Conservation (phyloP, 2,113 vertebrate species). For the Cyanocitta stelleri region DNA sequence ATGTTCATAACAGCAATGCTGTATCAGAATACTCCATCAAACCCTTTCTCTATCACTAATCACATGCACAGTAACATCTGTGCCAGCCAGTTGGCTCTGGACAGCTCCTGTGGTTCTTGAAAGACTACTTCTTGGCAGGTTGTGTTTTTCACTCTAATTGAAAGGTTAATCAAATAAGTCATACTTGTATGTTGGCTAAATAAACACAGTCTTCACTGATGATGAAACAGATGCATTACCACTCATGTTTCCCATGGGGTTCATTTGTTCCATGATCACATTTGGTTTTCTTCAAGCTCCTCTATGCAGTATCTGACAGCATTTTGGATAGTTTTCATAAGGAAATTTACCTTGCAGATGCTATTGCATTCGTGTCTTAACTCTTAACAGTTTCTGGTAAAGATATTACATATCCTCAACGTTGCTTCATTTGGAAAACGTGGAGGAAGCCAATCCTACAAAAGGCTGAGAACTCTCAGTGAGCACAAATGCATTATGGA, state of each 20-base stretch:
- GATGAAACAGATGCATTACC: conserved; percentile 46
- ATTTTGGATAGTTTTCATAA: not conserved
- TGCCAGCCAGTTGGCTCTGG: conserved; percentile 53
- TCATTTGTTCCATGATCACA: not conserved
- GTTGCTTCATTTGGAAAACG: accelerated
- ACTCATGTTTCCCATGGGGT: not conserved
- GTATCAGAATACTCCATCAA: not conserved
- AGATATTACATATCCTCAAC: not conserved
- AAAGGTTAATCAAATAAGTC: conserved; percentile 68
- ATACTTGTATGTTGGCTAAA: conserved; percentile 44
- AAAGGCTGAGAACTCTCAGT: not conserved
- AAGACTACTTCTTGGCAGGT: conserved; percentile 64
- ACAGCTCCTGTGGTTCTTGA: conserved; percentile 61
- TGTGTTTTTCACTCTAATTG: conserved; percentile 45
- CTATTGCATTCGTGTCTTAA: not conserved
- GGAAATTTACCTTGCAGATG: not conserved
- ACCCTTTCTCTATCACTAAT: not conserved
- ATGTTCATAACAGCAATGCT: not conserved
- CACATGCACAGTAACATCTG: conserved; percentile 13
- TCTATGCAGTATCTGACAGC: not conserved
- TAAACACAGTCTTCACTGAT: conserved; percentile 42
- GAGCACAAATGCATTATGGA: not conserved
- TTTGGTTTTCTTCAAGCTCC: not conserved
- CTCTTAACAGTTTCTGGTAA: not conserved
- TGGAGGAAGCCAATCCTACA: not conserved